Percentiles rank a stretch among this genome's conserved stretches.
phyloP scores from a whole-genome alignment of 2,888 invertebrate species.

The Neria commutata region DNA sequence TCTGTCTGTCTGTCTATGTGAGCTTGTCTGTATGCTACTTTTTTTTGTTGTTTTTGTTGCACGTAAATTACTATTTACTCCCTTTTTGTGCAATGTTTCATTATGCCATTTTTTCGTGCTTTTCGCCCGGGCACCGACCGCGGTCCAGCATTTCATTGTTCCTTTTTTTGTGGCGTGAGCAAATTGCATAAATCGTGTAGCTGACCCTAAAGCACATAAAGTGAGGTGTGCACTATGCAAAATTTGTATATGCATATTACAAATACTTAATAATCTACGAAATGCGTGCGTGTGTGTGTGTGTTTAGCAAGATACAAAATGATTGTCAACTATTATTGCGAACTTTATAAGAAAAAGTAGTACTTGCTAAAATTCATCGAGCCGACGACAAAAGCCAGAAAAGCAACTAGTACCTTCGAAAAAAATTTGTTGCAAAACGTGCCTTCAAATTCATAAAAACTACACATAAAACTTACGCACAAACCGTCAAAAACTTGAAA shows the following conservation, averaged over 20 bases:
- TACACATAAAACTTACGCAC: slow-evolving; percentile 5
- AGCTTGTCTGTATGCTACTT: slow-evolving; percentile 18
- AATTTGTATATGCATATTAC: no score
- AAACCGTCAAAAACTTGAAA: background rate
- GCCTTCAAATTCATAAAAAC: background rate
- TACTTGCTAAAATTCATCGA: background rate
- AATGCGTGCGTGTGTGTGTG: background rate
- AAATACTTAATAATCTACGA: no score
- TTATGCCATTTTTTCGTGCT: background rate
- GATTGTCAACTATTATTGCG: background rate
- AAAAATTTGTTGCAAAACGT: slow-evolving; percentile 1
- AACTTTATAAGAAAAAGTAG: background rate
- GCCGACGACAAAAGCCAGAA: background rate
- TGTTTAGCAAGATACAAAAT: background rate
- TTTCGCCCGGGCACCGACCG: background rate
- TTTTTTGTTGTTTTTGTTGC: slow-evolving; percentile 12
- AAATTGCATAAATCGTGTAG: background rate
- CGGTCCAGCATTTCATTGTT: background rate
- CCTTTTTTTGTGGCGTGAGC: background rate
- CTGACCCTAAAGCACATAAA: background rate
- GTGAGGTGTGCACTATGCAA: background rate
- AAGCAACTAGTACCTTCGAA: no score
- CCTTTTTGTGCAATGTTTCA: slow-evolving; percentile 25
- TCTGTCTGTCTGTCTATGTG: slow-evolving; percentile 36
- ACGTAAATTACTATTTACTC: slow-evolving; percentile 52